Conservation (phyloP, 2,888 invertebrate genomes). For the Chromoteleia sp. region DNA sequence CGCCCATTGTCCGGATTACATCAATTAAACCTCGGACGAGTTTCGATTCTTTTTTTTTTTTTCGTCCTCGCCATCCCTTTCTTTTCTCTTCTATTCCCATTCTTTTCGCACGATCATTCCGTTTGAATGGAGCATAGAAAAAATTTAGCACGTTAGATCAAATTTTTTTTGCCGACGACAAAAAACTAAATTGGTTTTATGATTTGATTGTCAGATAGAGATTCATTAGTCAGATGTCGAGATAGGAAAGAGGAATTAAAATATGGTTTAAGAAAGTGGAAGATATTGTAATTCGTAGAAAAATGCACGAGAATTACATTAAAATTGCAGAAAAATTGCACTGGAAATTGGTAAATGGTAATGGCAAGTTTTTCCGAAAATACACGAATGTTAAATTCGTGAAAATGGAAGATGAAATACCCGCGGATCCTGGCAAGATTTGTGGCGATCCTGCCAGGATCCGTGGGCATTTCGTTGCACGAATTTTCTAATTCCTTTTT, state of each 20-base stretch:
- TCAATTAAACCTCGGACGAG: slow-evolving; percentile 43
- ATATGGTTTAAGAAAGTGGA: no score
- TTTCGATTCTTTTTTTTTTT: slow-evolving; percentile 8
- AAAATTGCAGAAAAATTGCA: no score
- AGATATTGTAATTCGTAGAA: no score
- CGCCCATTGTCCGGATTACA: slow-evolving; percentile 52
- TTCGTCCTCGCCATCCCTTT: neutral
- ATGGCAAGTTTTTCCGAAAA: no score
- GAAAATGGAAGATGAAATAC: no score
- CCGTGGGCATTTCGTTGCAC: no score
- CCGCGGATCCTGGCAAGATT: no score
- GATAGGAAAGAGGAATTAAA: neutral
- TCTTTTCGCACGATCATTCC: slow-evolving; percentile 18
- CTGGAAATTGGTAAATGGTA: no score
- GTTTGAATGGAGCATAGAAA: slow-evolving; percentile 37
- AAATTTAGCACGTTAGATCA: slow-evolving; percentile 34
- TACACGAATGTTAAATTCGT: no score
- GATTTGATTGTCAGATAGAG: slow-evolving; percentile 29
- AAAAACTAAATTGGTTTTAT: slow-evolving; percentile 27
- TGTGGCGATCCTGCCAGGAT: no score
- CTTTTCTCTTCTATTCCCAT: neutral
- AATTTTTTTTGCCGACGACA: slow-evolving; percentile 26
- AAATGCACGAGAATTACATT: no score
- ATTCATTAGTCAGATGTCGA: neutral
- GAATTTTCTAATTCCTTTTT: no score